Base-by-base conservation (phyloP, 1,140 invertebrate species). In the Theocolax elegans region DNA sequence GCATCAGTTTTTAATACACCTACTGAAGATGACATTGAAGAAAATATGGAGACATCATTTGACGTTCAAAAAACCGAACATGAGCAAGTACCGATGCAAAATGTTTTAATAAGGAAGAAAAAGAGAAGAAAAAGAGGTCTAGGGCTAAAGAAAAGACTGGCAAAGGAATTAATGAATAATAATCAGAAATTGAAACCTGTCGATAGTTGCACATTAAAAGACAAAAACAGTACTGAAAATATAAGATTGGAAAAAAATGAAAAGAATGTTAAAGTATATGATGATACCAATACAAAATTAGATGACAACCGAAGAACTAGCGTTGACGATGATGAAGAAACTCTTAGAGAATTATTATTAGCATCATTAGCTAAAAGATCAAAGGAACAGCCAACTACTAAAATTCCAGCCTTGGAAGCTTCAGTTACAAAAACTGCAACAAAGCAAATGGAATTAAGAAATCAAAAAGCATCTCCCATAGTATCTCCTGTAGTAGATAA, bases 321-420 rank as follows among this genome's bases (percentile, higher is more conserved):
- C 27, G 6, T 82, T 7, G 85, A 86, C 1, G 85, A 86, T 29
- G 85, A 87, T 46, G 84, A 85, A 51, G 78, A 85, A 51, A 74
- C 69, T 8, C 71, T 87, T 12, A 72, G 85, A 29, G 81, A 79
- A 15, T 77, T 80, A 60, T 65, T 85, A 21, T 42, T 86, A 6
- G 84, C 84, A 13, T 84, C 82, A 10, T 65, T 86, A 21, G 76
- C 76, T 7, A 84, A 80, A 71, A 71, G 79, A 6, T 2, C 17
- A n/a, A 62, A 54, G 25, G 58, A 42, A 17, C 54, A 58, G 8
- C 31, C 29, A 10, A 25, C 29, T 35, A 4, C 29, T 1, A 31
- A 44, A 44, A 44, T 3, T 44, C 31, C 4, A 35, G 4, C 7
- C 6, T n/a, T 12, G 1, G 42, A 60, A 31, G 17, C 19, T 10